These are phyloP conservation scores for Sinohyriopsis cumingii DNA, from an alignment of 2,888 invertebrate species.

Conservation along the genomic window DNA sequence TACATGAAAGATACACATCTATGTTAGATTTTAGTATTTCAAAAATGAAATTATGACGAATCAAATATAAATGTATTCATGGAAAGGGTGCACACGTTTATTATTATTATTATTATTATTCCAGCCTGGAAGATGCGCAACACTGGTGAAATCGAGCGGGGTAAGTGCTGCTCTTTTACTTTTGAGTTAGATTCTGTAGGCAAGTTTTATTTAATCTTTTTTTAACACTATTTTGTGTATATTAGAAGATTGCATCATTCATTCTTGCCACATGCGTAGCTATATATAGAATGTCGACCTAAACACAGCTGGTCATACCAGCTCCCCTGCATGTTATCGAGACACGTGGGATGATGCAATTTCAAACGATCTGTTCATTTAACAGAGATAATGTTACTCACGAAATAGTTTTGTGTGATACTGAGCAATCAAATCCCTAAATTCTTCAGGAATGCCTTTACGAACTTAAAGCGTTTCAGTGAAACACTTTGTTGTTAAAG, in stretches of 20 bases:
- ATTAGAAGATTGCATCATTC: not conserved
- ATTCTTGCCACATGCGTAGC: slow-evolving; percentile 5
- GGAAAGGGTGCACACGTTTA: too few species aligned
- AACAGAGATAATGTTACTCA: not conserved
- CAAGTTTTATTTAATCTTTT: not conserved
- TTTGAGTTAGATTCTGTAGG: not conserved
- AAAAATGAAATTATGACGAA: too few species aligned
- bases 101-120: slow-evolving; percentile 35
- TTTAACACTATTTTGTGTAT: not conserved
- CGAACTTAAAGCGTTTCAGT: too few species aligned
- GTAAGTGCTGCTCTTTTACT: slow-evolving; percentile 19
- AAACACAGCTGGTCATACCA: not conserved
- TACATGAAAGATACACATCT: too few species aligned
- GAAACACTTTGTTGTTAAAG: too few species aligned
- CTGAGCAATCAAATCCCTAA: too few species aligned
- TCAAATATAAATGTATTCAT: too few species aligned
- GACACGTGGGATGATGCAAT: not conserved
- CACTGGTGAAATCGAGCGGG: slow-evolving; percentile 55
- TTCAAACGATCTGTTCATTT: not conserved
- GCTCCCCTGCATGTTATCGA: not conserved
- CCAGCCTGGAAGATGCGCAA: slow-evolving; percentile 74
- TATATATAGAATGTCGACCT: slow-evolving; percentile 9
- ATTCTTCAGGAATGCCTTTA: too few species aligned
- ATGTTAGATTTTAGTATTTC: too few species aligned
- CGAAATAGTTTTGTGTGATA: too few species aligned